These are phyloP conservation scores for Tricholaema leucomelas DNA, from an alignment of 2,113 vertebrate genomes.

Conservation along the genomic window DNA sequence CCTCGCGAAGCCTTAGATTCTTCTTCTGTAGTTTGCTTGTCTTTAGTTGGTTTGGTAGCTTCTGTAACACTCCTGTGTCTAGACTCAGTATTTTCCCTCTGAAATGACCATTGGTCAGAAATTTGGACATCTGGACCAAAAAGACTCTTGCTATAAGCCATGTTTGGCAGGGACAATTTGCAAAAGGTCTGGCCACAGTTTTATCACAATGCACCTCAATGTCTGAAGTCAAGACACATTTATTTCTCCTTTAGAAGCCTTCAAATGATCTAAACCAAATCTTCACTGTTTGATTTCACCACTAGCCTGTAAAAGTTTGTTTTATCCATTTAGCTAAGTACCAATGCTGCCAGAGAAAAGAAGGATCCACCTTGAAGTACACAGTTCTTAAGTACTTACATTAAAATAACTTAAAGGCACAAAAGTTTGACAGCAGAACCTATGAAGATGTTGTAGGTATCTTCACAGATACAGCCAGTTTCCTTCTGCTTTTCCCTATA, in stretches of 20 bases:
- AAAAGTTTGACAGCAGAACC: neutral
- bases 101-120: neutral
- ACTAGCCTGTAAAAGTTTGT: neutral
- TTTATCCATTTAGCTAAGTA: neutral
- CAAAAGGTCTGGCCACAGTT: neutral
- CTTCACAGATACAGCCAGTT: neutral
- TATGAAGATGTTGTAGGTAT: neutral
- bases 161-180: neutral
- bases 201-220: neutral
- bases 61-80: neutral
- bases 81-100: neutral
- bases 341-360: neutral
- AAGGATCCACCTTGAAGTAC: neutral
- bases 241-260: neutral
- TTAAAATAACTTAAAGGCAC: neutral
- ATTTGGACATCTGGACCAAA: neutral
- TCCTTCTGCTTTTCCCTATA: neutral
- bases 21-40: neutral
- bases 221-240: neutral
- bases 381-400: neutral
- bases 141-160: neutral
- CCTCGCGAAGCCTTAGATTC: neutral
- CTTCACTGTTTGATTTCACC: neutral
- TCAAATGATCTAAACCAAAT: neutral
- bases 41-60: neutral